Conservation (phyloP, 2,113 vertebrate genomes). For the Alces alces region DNA sequence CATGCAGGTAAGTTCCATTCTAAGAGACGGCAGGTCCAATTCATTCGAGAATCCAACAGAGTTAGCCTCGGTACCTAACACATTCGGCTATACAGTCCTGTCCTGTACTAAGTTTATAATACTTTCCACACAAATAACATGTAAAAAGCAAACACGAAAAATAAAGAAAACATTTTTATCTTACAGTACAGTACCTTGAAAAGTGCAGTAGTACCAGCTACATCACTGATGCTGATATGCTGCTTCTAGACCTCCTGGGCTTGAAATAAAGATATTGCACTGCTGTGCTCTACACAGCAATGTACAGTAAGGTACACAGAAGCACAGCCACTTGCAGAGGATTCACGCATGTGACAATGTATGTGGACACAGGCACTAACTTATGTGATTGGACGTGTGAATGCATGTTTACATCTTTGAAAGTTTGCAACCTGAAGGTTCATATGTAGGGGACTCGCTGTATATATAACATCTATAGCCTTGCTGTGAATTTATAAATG, state of each 20-base stretch:
- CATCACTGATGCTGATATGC: not conserved
- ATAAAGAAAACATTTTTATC: not conserved
- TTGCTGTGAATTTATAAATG: not conserved
- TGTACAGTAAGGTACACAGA: not conserved
- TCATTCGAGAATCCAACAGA: not conserved
- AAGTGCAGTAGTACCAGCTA: not conserved
- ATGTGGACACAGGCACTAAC: not conserved
- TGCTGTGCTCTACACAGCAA: not conserved
- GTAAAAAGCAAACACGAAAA: not conserved
- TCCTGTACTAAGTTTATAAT: not conserved
- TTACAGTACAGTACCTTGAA: not conserved
- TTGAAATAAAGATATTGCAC: not conserved
- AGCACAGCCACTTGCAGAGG: not conserved
- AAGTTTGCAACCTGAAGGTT: not conserved
- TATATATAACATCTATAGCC: not conserved
- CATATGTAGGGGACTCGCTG: not conserved
- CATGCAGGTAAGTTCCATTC: not conserved
- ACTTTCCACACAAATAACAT: not conserved
- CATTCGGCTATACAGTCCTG: not conserved
- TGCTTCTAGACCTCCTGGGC: not conserved
- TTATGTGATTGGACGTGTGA: not conserved
- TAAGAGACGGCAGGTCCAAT: not conserved
- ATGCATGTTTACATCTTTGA: not conserved
- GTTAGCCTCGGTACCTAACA: not conserved
- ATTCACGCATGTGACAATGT: accelerated